phyloP scores from a whole-genome alignment of 2,797 vertebrate species.

The Uromys caudimaculatus region DNA sequence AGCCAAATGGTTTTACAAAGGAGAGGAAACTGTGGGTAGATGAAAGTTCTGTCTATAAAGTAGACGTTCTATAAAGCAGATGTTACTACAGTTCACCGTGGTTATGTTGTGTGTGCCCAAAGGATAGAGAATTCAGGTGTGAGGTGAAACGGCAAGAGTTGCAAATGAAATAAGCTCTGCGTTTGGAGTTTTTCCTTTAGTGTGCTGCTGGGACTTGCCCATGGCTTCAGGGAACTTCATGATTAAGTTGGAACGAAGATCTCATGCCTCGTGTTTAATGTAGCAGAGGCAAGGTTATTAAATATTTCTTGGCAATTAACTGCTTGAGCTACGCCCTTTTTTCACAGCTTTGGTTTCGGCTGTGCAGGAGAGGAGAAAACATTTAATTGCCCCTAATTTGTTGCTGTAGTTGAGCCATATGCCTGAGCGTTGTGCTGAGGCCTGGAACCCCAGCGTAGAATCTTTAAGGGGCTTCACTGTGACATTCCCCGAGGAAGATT shows the following conservation, averaged over 20 bases:
- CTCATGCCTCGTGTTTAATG: slow-evolving; percentile 73
- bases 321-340: slow-evolving; percentile 69
- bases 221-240: slow-evolving; percentile 83
- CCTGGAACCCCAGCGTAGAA: slow-evolving; percentile 44
- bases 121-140: slow-evolving; percentile 86
- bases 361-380: slow-evolving; percentile 79
- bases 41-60: slow-evolving; percentile 74
- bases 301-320: slow-evolving; percentile 83
- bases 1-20: slow-evolving; percentile 39
- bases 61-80: slow-evolving; percentile 69
- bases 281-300: slow-evolving; percentile 82
- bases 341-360: slow-evolving; percentile 72
- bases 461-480: slow-evolving; percentile 55
- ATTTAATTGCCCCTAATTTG: slow-evolving; percentile 72
- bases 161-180: slow-evolving; percentile 84
- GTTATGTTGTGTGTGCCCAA: slow-evolving; percentile 77
- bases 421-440: slow-evolving; percentile 48
- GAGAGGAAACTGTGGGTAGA: slow-evolving; percentile 67
- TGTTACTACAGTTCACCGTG: slow-evolving; percentile 57
- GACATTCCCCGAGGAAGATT: neutral
- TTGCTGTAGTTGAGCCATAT: slow-evolving; percentile 63
- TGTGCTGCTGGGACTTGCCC: slow-evolving; percentile 85
- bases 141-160: slow-evolving; percentile 86
- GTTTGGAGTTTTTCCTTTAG: slow-evolving; percentile 80
- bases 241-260: slow-evolving; percentile 77